Conservation (phyloP, 2,888 invertebrate genomes). For the Athalia circularis region DNA sequence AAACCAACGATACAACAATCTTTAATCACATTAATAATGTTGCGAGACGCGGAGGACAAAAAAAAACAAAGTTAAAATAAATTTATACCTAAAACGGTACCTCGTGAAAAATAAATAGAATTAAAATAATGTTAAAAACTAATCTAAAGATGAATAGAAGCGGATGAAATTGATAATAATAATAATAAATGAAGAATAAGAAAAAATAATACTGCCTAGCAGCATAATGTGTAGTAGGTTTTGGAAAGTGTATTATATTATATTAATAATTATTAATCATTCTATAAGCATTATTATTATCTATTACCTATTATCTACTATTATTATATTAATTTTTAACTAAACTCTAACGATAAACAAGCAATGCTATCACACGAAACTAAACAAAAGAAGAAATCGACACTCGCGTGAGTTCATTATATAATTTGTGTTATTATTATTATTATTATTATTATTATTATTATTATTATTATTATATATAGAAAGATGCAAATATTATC, state of each 20-base stretch:
- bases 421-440: neutral
- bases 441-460: neutral
- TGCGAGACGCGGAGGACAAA: too few relatives aligned
- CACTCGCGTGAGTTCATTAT: neutral
- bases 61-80: too few relatives aligned
- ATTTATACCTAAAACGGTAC: too few relatives aligned
- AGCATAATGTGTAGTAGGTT: conserved; percentile 7
- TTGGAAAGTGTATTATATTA: conserved; percentile 34
- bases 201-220: conserved; percentile 27
- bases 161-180: neutral
- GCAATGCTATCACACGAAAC: conserved; percentile 8
- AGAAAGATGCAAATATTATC: neutral
- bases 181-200: conserved; percentile 1
- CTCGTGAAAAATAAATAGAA: conserved; percentile 22
- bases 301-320: conserved; percentile 54
- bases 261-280: conserved; percentile 6
- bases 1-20: too few relatives aligned
- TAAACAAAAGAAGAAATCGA: neutral
- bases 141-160: neutral
- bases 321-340: conserved; percentile 48
- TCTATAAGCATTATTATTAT: conserved; percentile 44
- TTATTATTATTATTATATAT: conserved; percentile 20
- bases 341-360: conserved; percentile 20
- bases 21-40: too few relatives aligned
- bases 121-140: conserved; percentile 23